phyloP scores from a whole-genome alignment of 1,140 invertebrate genomes.

The Ceratoteleas bidentatus region DNA sequence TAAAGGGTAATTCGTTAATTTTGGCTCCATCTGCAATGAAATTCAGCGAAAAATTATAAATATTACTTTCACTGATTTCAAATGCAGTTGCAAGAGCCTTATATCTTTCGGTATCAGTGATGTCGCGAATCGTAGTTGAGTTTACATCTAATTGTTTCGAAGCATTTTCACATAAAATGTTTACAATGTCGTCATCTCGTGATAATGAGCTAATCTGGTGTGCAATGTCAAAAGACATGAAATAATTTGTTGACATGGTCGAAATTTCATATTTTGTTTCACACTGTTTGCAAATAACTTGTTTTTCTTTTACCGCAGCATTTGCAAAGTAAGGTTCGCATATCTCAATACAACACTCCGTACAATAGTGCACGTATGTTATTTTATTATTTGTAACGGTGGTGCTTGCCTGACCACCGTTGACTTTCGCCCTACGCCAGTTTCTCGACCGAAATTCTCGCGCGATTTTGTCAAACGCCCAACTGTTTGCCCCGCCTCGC shows the following conservation, averaged over 20 bases:
- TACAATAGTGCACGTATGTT: neutral
- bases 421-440: too few relatives aligned
- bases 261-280: neutral
- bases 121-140: neutral
- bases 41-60: too few relatives aligned
- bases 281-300: neutral
- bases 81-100: neutral
- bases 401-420: too few relatives aligned
- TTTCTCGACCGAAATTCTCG: too few relatives aligned
- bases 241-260: neutral
- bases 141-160: neutral
- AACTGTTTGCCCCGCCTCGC: too few relatives aligned
- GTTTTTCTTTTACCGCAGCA: neutral
- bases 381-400: constrained; percentile 2
- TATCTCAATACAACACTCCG: neutral
- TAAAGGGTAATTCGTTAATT: too few relatives aligned
- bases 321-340: constrained; percentile 1
- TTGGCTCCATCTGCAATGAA: too few relatives aligned
- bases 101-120: constrained; percentile 2
- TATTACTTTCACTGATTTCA: too few relatives aligned
- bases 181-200: neutral
- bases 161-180: neutral
- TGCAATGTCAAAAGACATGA: neutral
- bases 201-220: neutral
- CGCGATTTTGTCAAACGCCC: too few relatives aligned